Conservation (phyloP, 2,113 vertebrate species). For the Glareola pratincola region DNA sequence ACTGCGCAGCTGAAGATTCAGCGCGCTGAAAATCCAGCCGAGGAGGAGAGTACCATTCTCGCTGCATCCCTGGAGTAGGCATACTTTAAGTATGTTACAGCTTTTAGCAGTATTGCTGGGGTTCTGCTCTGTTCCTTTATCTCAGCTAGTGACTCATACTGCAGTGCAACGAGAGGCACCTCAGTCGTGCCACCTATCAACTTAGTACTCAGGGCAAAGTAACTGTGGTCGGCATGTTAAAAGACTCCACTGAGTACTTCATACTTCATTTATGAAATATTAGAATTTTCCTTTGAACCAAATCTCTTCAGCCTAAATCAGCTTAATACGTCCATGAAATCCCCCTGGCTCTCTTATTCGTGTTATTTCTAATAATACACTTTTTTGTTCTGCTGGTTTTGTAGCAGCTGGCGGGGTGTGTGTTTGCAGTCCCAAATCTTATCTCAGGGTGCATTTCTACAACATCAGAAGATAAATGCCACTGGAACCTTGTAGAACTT, state of each 20-base stretch:
- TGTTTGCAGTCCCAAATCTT: neutral
- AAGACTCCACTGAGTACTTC: neutral
- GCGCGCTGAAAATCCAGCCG: neutral
- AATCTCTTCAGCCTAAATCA: conserved; percentile 6
- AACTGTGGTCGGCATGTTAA: neutral
- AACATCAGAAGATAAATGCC: neutral
- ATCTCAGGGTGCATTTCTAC: neutral
- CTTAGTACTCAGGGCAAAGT: neutral
- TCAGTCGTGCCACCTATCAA: neutral
- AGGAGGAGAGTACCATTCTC: neutral
- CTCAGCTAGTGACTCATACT: conserved; percentile 35
- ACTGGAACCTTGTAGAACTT: neutral
- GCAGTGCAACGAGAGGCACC: neutral
- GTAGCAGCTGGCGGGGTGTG: neutral
- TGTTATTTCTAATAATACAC: neutral
- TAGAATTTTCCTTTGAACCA: neutral
- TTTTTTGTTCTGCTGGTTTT: neutral
- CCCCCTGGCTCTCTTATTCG: neutral
- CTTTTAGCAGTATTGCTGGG: neutral
- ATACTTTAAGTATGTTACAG: neutral
- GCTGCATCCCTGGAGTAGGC: neutral
- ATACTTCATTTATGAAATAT: neutral
- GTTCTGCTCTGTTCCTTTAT: neutral
- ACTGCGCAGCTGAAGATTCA: neutral
- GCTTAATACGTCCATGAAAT: neutral